Conservation (phyloP, 2,113 vertebrate species). For the Ammospiza nelsoni region DNA sequence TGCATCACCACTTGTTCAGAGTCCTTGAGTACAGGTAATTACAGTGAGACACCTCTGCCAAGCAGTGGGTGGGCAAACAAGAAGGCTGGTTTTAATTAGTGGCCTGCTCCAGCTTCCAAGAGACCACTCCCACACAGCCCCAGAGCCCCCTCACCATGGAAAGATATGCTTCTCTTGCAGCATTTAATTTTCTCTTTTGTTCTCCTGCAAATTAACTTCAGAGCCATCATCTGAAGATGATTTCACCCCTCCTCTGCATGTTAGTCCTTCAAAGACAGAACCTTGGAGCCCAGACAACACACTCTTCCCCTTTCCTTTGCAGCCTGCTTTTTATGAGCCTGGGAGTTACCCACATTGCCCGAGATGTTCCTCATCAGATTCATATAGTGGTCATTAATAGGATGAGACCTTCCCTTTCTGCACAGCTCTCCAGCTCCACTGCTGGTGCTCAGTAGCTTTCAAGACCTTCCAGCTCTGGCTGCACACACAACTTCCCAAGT, state of each 20-base stretch:
- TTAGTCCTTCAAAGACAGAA: neutral
- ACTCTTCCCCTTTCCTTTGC: neutral
- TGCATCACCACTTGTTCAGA: rapidly evolving
- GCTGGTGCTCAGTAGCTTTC: neutral
- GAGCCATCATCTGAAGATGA: neutral
- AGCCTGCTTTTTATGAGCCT: neutral
- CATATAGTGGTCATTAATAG: neutral
- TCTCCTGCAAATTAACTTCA: neutral
- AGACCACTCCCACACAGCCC: rapidly evolving
- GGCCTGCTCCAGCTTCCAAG: neutral
- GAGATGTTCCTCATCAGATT: neutral
- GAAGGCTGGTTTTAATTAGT: neutral
- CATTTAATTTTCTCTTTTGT: neutral
- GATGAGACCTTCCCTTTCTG: neutral
- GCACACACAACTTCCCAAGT: rapidly evolving
- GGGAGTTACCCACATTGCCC: neutral
- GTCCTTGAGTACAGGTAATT: neutral
- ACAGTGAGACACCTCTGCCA: neutral
- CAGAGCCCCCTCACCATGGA: rapidly evolving
- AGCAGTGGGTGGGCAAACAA: neutral
- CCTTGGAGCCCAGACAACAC: neutral
- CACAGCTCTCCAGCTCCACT: neutral
- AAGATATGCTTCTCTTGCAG: neutral
- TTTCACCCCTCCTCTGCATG: neutral
- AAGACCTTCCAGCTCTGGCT: neutral